Percentiles rank a stretch among this genome's conserved stretches.
phyloP scores from a whole-genome alignment of 2,888 invertebrate genomes.

The Sycophila texana region DNA sequence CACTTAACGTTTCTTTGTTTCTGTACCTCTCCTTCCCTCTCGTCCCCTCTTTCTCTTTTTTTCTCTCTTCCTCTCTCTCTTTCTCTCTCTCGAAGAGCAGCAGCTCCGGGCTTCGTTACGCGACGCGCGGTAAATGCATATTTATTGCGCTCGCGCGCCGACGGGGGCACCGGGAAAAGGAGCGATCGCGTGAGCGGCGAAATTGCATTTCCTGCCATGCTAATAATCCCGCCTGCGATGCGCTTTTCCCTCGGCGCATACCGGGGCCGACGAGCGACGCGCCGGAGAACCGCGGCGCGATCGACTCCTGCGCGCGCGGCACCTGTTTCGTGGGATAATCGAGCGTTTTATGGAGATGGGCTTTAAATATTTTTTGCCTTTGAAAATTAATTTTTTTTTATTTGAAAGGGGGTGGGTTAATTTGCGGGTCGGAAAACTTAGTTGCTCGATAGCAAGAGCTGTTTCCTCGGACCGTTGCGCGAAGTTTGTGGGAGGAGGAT shows the following conservation, averaged over 20 bases:
- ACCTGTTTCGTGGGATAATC: neutral
- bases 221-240: conserved; percentile 61
- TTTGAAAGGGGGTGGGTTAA: too few species aligned
- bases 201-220: conserved; percentile 67
- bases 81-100: neutral
- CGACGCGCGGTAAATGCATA: conserved; percentile 35
- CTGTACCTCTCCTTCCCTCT: neutral
- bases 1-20: conserved; percentile 39
- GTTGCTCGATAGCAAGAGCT: too few species aligned
- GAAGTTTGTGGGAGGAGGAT: too few species aligned
- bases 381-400: too few species aligned
- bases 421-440: too few species aligned
- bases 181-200: conserved; percentile 64
- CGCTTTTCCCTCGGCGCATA: conserved; percentile 45
- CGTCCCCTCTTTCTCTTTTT: neutral
- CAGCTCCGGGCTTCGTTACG: neutral
- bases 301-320: neutral
- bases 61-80: neutral
- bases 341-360: too few species aligned
- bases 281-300: neutral
- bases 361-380: too few species aligned
- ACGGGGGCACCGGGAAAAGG: conserved; percentile 11
- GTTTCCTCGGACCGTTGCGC: too few species aligned
- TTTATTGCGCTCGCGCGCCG: conserved; percentile 26
- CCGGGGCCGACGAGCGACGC: neutral